These are phyloP conservation scores for Chiloscyllium punctatum DNA, from an alignment of 2,797 vertebrate genomes.

Conservation along the genomic window DNA sequence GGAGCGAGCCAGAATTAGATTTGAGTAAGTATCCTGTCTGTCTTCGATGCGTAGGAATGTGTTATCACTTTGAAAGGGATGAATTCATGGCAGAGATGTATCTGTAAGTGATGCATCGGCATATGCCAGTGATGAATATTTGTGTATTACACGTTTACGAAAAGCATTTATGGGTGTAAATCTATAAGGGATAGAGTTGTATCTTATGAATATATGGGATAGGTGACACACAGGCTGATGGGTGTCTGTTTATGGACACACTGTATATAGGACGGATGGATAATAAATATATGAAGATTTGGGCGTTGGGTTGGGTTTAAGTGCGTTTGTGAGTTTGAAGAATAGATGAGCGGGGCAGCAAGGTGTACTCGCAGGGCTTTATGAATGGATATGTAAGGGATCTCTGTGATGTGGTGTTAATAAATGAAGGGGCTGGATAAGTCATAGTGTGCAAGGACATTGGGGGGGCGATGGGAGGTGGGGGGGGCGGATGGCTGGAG, in stretches of 20 bases:
- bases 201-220: neutral
- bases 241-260: neutral
- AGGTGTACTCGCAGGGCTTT: no score
- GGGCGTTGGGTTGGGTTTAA: neutral
- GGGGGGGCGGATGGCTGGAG: no score
- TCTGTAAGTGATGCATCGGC: neutral
- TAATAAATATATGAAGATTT: neutral
- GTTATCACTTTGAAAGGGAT: neutral
- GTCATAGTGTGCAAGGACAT: no score
- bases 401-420: no score
- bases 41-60: neutral
- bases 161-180: neutral
- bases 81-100: neutral
- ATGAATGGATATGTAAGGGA: no score
- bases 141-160: neutral
- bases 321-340: no score
- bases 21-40: conserved; percentile 79
- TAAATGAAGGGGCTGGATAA: no score
- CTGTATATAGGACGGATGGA: neutral
- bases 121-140: neutral
- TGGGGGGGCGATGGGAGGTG: no score
- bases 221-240: neutral
- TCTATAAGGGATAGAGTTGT: neutral
- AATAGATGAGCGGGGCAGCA: no score
- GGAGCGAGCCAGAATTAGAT: conserved; percentile 58